Evolutionary conservation across 2,113 vertebrate species (phyloP).

Genomic region (Gracilinanus agilis): DNA sequence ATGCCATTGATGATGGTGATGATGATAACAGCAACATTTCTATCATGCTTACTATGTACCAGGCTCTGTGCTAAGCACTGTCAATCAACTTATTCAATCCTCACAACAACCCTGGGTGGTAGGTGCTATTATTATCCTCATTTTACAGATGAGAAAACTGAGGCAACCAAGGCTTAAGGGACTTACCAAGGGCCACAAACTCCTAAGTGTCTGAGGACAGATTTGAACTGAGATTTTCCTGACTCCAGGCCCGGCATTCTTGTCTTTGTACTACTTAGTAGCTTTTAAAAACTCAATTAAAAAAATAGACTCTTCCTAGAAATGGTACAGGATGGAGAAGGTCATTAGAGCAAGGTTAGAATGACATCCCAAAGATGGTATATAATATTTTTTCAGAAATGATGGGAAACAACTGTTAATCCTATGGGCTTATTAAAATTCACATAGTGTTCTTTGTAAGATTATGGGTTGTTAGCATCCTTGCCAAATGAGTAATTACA

Average conservation of each 20-base stretch:
- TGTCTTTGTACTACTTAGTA: background rate
- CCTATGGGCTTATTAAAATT: slow-evolving; percentile 39
- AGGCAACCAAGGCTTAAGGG: background rate
- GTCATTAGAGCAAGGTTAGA: background rate
- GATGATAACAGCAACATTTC: background rate
- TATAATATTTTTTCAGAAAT: slow-evolving; percentile 19
- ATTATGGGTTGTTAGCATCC: slow-evolving; percentile 6
- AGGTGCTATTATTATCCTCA: background rate
- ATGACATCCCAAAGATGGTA: background rate
- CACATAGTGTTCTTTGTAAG: slow-evolving; percentile 54
- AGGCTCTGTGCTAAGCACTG: background rate
- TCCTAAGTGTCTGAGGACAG: background rate
- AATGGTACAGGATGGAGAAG: background rate
- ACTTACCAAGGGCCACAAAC: background rate
- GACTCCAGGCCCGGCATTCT: background rate
- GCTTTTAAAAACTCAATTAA: background rate
- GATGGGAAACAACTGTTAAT: slow-evolving; percentile 43
- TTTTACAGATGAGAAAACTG: background rate
- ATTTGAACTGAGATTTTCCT: background rate
- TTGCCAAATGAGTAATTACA: slow-evolving; percentile 29
- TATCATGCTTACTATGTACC: no score
- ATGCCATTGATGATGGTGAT: background rate
- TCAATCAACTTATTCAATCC: background rate
- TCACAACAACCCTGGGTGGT: background rate
- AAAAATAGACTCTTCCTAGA: background rate